A percentile compares a stretch with the other conserved stretches of the same genome.
phyloP scores from a whole-genome alignment of 2,888 invertebrate species.

The Lasioglossum calceatum region DNA sequence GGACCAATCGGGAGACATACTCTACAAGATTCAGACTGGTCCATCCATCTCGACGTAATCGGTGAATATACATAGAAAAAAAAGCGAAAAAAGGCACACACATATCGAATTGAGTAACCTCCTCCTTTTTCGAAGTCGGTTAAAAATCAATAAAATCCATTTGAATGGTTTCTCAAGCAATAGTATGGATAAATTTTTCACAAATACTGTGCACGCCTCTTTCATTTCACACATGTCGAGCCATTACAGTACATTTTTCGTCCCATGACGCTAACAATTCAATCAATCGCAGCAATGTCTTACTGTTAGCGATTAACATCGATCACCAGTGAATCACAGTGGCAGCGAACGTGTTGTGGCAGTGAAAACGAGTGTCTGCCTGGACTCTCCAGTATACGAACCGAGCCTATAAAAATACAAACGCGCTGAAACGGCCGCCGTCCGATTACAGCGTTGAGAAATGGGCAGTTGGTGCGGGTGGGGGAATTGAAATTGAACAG shows the following conservation, averaged over 20 bases:
- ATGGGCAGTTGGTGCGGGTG: not conserved
- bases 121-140: too few relatives aligned
- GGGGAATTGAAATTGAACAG: conserved; percentile 18
- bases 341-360: not conserved
- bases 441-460: conserved; percentile 29
- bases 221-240: not conserved
- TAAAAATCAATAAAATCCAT: not conserved
- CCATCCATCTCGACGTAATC: too few relatives aligned
- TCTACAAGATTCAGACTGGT: too few relatives aligned
- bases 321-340: not conserved
- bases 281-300: not conserved
- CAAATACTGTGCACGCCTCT: not conserved
- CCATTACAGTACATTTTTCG: not conserved
- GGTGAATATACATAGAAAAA: too few relatives aligned
- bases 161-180: not conserved
- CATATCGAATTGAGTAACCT: too few relatives aligned
- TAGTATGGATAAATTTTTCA: not conserved
- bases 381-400: not conserved
- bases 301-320: not conserved
- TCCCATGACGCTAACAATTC: not conserved
- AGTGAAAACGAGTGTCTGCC: not conserved
- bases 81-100: too few relatives aligned
- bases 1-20: too few relatives aligned
- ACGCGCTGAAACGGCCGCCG: not conserved
- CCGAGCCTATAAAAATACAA: conserved; percentile 3